Base-by-base conservation (phyloP, 2,888 invertebrate species). In the Hecatera dysodea region DNA sequence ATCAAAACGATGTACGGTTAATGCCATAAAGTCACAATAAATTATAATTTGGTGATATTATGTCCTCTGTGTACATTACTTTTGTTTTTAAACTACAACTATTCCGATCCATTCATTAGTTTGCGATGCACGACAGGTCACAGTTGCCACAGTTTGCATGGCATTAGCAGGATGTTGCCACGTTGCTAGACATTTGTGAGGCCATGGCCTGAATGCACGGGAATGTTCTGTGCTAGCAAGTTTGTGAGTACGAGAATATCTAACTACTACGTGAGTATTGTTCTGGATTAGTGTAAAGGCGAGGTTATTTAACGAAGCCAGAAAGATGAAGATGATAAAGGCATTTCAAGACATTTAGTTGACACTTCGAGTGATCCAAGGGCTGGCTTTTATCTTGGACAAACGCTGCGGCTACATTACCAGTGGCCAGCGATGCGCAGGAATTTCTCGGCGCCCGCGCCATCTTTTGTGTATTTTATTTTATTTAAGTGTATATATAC, bases 61-160 rank as follows among this genome's bases (percentile, higher is more conserved):
- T 44, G 27, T 46, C 33, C 11, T 27, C 17, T 67, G 56, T 67
- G 56, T 1, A 50, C n/a, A 65, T 46, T 33, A 48, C 66, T 65
- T 64, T 55, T 6, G n/a, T 42, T 71, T 17, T 1, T 46, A 64
- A 75, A 78, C 62, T 65, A 19, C 2, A 70, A 55, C 24, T 56
- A 64, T 78, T 80, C 50, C 27, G 46, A 33, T 44, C 11, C 48
- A 67, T 75, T 70, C 60, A 50, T 55, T 62, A 59, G 39, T 69
- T 56, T 36, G 36, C 22, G 61, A 70, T 67, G 44, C 70, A 63
- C 17, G 55, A 53, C 39, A 46, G 67, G 39, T 11, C 39, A 55
- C 50, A 66, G 65, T 69, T 48, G 42, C 22, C 39, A 46, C 50
- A 59, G 71, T 77, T 79, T 79, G 65, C 62, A 66, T 77, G 57